phyloP scores from a whole-genome alignment of 2,888 invertebrate genomes.

The Parnassius apollo region DNA sequence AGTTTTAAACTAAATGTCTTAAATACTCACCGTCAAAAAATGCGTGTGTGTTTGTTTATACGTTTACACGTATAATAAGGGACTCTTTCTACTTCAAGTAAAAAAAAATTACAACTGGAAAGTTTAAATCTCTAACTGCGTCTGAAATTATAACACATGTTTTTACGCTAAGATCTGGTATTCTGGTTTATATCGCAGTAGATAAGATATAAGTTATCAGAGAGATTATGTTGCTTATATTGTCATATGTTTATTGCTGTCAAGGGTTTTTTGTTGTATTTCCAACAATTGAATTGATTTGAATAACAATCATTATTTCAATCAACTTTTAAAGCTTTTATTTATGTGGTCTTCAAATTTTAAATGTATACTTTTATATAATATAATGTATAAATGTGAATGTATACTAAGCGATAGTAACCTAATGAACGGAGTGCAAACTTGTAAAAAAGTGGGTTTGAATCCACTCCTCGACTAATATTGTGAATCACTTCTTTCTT shows the following conservation, averaged over 20 bases:
- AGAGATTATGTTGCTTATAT: conserved; percentile 27
- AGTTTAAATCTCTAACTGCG: conserved; percentile 17
- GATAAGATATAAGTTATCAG: conserved; percentile 34
- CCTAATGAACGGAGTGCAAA: too few relatives aligned
- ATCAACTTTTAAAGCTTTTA: too few relatives aligned
- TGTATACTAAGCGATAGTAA: too few relatives aligned
- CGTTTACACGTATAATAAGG: conserved; percentile 5
- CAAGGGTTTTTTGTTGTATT: conserved; percentile 9
- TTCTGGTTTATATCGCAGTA: conserved; percentile 25
- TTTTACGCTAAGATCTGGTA: conserved; percentile 24
- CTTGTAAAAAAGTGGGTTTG: too few relatives aligned
- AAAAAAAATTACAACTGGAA: conserved; percentile 3
- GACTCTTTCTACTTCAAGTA: background rate
- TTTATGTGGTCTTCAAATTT: too few relatives aligned
- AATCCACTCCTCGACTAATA: too few relatives aligned
- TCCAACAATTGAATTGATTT: background rate
- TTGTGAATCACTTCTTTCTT: too few relatives aligned
- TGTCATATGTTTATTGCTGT: conserved; percentile 13
- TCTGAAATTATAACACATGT: conserved; percentile 31
- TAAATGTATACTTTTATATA: too few relatives aligned
- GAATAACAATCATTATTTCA: background rate
- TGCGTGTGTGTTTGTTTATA: conserved; percentile 3
- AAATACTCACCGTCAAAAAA: conserved; percentile 21
- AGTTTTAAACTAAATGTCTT: background rate
- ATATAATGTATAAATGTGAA: too few relatives aligned